phyloP scores from a whole-genome alignment of 2,113 vertebrate species.

The Strigops habroptila region DNA sequence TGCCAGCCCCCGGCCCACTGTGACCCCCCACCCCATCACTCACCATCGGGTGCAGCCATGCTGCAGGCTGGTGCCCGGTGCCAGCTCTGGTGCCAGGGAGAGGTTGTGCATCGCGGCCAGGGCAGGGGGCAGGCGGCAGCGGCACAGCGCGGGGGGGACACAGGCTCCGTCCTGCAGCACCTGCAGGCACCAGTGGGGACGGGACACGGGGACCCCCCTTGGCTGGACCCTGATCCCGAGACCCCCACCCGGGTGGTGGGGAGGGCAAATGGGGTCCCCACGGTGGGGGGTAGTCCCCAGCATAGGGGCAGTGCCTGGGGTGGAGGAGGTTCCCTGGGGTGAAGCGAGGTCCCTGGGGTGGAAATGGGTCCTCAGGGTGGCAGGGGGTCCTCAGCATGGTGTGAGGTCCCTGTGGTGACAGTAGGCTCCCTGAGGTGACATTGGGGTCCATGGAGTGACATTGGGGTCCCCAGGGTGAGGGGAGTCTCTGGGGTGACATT shows the following conservation, averaged over 20 bases:
- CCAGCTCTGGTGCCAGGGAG: conserved; percentile 45
- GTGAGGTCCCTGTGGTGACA: background rate
- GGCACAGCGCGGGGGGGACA: conserved; percentile 65
- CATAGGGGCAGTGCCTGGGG: background rate
- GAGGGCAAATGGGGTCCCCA: background rate
- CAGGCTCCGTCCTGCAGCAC: conserved; percentile 74
- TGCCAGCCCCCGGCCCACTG: rapidly evolving
- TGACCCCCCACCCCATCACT: background rate
- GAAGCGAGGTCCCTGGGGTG: background rate
- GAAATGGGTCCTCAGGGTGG: background rate
- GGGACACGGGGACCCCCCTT: rapidly evolving
- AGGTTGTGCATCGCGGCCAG: conserved; percentile 59
- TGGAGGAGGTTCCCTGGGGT: background rate
- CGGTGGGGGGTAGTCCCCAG: background rate
- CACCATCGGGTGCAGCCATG: conserved; percentile 84
- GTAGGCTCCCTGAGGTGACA: background rate
- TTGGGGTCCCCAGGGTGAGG: background rate
- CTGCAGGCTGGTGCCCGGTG: conserved; percentile 67
- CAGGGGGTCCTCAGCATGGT: background rate
- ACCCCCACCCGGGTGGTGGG: background rate
- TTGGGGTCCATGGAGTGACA: background rate
- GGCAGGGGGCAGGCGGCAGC: conserved; percentile 65
- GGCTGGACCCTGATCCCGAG: rapidly evolving
- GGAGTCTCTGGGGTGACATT: background rate
- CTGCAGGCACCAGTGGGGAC: conserved; percentile 26